Conservation (phyloP, 2,888 invertebrate genomes). For the Ernsta delagoae region DNA sequence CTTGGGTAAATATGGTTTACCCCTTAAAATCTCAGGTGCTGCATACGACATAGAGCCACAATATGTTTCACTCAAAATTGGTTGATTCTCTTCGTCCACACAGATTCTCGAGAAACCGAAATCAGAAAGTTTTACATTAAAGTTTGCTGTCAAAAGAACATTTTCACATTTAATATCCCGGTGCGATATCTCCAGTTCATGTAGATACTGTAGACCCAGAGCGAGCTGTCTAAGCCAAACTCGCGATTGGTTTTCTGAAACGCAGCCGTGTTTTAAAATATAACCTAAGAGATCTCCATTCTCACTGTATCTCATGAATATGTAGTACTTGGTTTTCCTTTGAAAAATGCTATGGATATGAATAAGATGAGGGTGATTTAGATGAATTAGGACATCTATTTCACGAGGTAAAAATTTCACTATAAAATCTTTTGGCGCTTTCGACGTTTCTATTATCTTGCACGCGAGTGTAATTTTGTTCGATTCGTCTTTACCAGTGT, state of each 20-base stretch:
- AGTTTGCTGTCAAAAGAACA: conserved; percentile 88
- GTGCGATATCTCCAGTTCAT: conserved; percentile 90
- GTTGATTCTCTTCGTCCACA: conserved; percentile 64
- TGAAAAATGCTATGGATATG: conserved; percentile 92
- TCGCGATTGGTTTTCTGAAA: conserved; percentile 88
- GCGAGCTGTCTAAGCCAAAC: conserved; percentile 90
- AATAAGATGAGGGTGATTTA: conserved; percentile 92
- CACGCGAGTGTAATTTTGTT: conserved; percentile 84
- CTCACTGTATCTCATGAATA: conserved; percentile 91
- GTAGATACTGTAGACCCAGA: conserved; percentile 89
- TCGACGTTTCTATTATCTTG: conserved; percentile 89
- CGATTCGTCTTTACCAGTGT: conserved; percentile 57
- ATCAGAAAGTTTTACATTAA: conserved; percentile 92
- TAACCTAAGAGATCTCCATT: conserved; percentile 92
- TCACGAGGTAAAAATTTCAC: conserved; percentile 93
- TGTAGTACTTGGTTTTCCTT: conserved; percentile 88
- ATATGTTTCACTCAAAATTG: conserved; percentile 89
- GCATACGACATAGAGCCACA: conserved; percentile 95
- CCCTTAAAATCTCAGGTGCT: conserved; percentile 93
- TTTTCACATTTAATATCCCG: conserved; percentile 94
- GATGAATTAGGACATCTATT: conserved; percentile 89
- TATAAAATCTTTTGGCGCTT: conserved; percentile 91
- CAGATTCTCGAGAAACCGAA: conserved; percentile 90
- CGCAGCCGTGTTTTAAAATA: conserved; percentile 87
- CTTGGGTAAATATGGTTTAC: conserved; percentile 89